These are phyloP conservation scores for Cyclargus thomasi DNA, from an alignment of 1,140 invertebrate genomes.

Conservation along the genomic window DNA sequence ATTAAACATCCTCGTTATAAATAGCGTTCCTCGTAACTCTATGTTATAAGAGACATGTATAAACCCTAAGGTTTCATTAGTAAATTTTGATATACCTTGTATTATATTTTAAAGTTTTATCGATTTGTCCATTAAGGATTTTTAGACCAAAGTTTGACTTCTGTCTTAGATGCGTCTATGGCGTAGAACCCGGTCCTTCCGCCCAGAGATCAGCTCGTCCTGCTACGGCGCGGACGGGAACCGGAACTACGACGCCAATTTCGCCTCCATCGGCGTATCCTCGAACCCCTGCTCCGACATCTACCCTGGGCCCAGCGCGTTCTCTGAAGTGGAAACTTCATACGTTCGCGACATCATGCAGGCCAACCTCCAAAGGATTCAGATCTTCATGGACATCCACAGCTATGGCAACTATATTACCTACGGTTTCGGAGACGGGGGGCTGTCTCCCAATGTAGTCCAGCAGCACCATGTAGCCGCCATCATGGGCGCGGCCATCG, in stretches of 20 bases:
- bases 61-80: no score
- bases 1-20: no score
- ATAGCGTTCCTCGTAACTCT: no score
- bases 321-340: slow-evolving; percentile 82
- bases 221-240: neutral
- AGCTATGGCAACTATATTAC: slow-evolving; percentile 62
- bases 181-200: slow-evolving; percentile 49
- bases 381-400: slow-evolving; percentile 47
- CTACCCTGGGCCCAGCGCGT: slow-evolving; percentile 79
- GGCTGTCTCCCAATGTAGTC: slow-evolving; percentile 68
- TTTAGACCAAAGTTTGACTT: no score
- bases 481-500: slow-evolving; percentile 50
- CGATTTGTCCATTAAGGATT: no score
- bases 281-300: slow-evolving; percentile 78
- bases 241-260: slow-evolving; percentile 46
- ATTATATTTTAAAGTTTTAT: no score
- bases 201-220: neutral
- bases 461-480: slow-evolving; percentile 44
- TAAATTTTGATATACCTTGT: no score
- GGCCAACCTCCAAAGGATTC: slow-evolving; percentile 36
- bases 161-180: slow-evolving; percentile 62
- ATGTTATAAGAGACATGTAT: no score
- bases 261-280: slow-evolving; percentile 79
- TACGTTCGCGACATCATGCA: slow-evolving; percentile 62
- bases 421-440: slow-evolving; percentile 77